phyloP scores from a whole-genome alignment of 2,888 invertebrate species.

The Brachyopa scutellaris region DNA sequence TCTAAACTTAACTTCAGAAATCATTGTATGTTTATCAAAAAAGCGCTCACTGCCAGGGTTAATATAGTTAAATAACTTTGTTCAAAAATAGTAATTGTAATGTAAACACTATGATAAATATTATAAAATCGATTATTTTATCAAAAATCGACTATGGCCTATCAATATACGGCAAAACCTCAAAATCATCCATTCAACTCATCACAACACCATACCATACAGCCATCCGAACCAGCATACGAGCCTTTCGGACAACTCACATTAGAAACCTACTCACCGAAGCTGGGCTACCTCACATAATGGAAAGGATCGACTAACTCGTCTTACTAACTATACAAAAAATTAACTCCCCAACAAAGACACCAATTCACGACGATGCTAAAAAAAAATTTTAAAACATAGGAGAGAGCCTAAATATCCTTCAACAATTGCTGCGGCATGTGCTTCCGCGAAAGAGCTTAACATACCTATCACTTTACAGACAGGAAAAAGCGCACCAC shows the following conservation, averaged over 20 bases:
- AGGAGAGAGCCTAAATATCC: neutral
- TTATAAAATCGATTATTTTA: neutral
- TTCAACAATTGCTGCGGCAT: neutral
- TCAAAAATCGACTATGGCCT: neutral
- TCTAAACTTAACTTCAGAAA: neutral
- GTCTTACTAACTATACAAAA: no score
- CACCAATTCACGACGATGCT: constrained; percentile 2
- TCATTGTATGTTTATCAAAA: neutral
- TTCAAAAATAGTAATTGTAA: neutral
- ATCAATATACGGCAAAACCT: neutral
- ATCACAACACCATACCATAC: neutral
- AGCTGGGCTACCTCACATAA: neutral
- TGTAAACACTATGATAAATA: neutral
- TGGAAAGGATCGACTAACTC: constrained; percentile 3
- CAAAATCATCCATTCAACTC: neutral
- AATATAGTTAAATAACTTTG: neutral
- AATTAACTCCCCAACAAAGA: no score
- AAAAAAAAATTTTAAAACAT: neutral
- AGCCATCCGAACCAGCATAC: neutral
- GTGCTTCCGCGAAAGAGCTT: neutral
- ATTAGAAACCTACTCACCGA: constrained; percentile 7
- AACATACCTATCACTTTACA: neutral
- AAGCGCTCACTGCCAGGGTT: neutral
- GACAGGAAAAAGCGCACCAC: no score
- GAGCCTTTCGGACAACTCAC: neutral